phyloP scores from a whole-genome alignment of 2,888 invertebrate species.

The Laothoe populi region DNA sequence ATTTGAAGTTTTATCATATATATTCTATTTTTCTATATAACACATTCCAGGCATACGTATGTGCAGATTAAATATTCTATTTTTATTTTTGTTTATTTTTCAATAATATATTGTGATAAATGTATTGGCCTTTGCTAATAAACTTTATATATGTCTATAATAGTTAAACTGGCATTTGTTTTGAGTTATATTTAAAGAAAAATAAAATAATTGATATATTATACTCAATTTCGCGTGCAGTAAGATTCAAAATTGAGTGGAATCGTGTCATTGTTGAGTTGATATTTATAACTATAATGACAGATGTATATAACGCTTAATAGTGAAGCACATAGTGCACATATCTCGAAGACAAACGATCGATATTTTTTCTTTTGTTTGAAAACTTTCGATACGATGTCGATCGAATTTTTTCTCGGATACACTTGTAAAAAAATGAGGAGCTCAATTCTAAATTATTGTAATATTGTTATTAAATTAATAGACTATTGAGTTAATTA shows the following conservation, averaged over 20 bases:
- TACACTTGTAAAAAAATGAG: slow-evolving; percentile 12
- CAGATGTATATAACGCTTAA: background rate
- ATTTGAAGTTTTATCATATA: slow-evolving; percentile 23
- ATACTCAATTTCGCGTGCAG: too few relatives aligned
- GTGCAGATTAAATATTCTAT: background rate
- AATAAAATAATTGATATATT: too few relatives aligned
- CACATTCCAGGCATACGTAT: slow-evolving; percentile 12
- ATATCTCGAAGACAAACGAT: background rate
- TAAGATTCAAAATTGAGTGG: too few relatives aligned
- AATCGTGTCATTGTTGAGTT: too few relatives aligned
- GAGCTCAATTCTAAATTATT: slow-evolving; percentile 13
- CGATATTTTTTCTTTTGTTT: background rate
- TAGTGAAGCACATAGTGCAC: background rate
- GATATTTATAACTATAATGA: background rate
- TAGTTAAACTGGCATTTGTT: background rate
- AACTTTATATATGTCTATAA: background rate
- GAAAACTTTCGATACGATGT: background rate
- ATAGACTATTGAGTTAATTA: background rate
- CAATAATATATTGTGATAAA: slow-evolving; percentile 2
- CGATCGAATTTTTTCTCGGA: background rate
- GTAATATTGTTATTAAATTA: background rate
- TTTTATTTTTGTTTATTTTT: slow-evolving; percentile 5
- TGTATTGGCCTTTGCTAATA: background rate
- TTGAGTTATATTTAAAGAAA: too few relatives aligned
- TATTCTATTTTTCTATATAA: slow-evolving; percentile 25